These are phyloP conservation scores for Salvelinus sp. DNA, from an alignment of 2,113 vertebrate genomes.

Conservation along the genomic window DNA sequence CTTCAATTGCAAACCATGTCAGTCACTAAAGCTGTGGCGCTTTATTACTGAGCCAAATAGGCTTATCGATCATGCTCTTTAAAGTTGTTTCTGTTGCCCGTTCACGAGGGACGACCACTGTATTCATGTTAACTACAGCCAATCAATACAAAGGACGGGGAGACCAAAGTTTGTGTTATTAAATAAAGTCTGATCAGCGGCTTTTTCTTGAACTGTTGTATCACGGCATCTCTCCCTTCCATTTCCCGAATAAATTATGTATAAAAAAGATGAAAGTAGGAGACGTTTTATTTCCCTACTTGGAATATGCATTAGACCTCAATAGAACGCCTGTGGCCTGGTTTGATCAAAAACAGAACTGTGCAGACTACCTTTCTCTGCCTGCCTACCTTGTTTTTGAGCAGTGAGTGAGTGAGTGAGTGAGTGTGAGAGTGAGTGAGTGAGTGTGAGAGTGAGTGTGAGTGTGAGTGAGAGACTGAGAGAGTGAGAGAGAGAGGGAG, in stretches of 20 bases:
- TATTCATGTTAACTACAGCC: slow-evolving; percentile 47
- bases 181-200: slow-evolving; percentile 35
- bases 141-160: slow-evolving; percentile 42
- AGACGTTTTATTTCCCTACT: neutral
- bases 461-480: too few species aligned
- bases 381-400: neutral
- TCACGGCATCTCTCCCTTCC: slow-evolving; percentile 21
- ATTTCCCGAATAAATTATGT: slow-evolving; percentile 7
- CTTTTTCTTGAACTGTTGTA: slow-evolving; percentile 10
- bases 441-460: too few species aligned
- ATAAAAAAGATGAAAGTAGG: slow-evolving; percentile 10
- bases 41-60: slow-evolving; percentile 42
- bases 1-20: slow-evolving; percentile 38
- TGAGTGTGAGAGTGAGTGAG: too few species aligned
- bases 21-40: slow-evolving; percentile 40
- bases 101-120: slow-evolving; percentile 30
- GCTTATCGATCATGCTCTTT: slow-evolving; percentile 50
- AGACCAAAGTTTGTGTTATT: slow-evolving; percentile 37
- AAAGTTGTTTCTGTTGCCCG: slow-evolving; percentile 25
- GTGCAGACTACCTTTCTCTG: neutral
- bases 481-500: neutral
- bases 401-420: too few species aligned
- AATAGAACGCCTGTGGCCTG: neutral
- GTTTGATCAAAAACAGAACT: neutral
- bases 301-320: slow-evolving; percentile 14